These are phyloP conservation scores for Liopterus haemorrhoidalis DNA, from an alignment of 2,888 invertebrate species.

Conservation along the genomic window DNA sequence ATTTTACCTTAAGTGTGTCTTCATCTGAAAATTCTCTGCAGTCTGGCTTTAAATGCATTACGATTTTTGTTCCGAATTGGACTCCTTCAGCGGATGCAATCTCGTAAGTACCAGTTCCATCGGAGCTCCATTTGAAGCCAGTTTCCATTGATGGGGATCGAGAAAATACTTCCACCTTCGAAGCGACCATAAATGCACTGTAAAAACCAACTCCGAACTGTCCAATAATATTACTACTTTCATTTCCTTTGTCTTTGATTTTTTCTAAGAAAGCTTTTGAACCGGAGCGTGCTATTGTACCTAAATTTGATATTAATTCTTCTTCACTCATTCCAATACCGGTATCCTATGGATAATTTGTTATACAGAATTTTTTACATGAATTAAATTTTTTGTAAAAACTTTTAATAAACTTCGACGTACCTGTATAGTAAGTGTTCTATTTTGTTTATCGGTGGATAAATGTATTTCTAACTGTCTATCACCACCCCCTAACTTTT, in stretches of 20 bases:
- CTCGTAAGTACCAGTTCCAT: conserved; percentile 87
- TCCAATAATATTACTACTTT: conserved; percentile 77
- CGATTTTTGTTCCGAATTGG: conserved; percentile 86
- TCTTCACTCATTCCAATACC: conserved; percentile 94
- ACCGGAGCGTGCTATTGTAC: conserved; percentile 93
- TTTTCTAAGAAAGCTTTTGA: conserved; percentile 91
- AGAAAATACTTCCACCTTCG: conserved; percentile 88
- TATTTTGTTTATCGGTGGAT: conserved; percentile 77
- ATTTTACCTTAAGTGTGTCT: conserved; percentile 68
- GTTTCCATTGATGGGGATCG: conserved; percentile 61
- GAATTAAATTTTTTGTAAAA: conserved; percentile 5
- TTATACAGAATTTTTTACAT: conserved; percentile 11
- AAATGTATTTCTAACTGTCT: conserved; percentile 80
- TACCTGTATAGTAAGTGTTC: conserved; percentile 81
- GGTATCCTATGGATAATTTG: conserved; percentile 60
- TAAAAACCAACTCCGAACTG: conserved; percentile 99
- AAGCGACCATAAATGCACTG: conserved; percentile 95
- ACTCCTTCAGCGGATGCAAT: conserved; percentile 81
- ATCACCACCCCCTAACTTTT: conserved; percentile 53
- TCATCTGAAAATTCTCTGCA: conserved; percentile 87
- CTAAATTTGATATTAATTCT: conserved; percentile 83
- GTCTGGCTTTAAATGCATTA: conserved; percentile 82
- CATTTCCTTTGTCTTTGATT: conserved; percentile 59
- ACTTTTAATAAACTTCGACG: conserved; percentile 22
- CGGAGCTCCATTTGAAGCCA: conserved; percentile 83